phyloP scores from a whole-genome alignment of 2,797 vertebrate genomes.

The Sphenopsis melanotis region DNA sequence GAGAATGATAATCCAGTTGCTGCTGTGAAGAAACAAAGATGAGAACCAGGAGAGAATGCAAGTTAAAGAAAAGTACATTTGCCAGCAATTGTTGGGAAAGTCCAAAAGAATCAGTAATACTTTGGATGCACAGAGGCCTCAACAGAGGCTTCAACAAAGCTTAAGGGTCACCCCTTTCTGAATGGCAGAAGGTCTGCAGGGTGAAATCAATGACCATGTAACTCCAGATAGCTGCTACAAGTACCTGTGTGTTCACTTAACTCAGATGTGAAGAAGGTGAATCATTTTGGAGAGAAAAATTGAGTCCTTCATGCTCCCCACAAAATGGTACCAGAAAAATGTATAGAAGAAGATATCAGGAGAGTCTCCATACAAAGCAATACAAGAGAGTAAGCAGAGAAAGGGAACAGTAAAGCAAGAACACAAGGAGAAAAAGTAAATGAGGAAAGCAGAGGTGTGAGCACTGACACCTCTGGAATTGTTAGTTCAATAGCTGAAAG shows the following conservation, averaged over 20 bases:
- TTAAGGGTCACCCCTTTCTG: not conserved
- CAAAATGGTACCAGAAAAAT: not conserved
- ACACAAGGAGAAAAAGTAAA: not conserved
- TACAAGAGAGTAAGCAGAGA: not conserved
- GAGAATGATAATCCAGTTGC: not conserved
- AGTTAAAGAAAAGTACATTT: not conserved
- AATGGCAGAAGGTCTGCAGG: not conserved
- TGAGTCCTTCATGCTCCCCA: not conserved
- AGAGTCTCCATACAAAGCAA: not conserved
- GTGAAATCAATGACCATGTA: not conserved
- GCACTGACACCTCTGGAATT: not conserved
- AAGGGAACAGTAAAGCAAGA: not conserved
- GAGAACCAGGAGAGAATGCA: not conserved
- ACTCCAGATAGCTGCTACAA: not conserved
- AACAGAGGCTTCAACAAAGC: not conserved
- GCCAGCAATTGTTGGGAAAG: not conserved
- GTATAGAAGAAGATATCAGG: not conserved
- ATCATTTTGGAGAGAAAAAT: not conserved
- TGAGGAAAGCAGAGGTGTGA: not conserved
- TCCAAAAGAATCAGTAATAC: not conserved
- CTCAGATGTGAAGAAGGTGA: not conserved
- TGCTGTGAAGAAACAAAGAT: not conserved
- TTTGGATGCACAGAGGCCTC: not conserved
- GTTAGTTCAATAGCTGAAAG: not conserved
- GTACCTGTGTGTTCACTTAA: not conserved